Evolutionary conservation across 1,140 invertebrate species (phyloP).

Genomic region (Ceratina calcarata): DNA sequence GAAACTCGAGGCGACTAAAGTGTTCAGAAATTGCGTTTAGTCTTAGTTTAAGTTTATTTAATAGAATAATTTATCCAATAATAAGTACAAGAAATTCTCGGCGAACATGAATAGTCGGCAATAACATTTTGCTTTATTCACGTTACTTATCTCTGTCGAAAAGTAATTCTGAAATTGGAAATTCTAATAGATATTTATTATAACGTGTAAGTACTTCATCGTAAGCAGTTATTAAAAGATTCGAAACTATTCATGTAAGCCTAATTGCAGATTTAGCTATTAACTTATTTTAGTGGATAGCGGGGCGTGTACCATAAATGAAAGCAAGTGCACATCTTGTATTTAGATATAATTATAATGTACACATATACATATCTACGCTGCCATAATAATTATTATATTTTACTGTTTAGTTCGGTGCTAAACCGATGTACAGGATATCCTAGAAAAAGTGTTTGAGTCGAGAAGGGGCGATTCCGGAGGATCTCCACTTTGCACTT

Average conservation of each 20-base stretch:
- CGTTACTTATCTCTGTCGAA: too few relatives aligned
- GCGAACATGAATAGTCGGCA: slow-evolving; percentile 26
- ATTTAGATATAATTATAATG: slow-evolving; percentile 15
- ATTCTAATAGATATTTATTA: background rate
- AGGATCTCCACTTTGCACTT: too few relatives aligned
- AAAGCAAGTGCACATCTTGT: slow-evolving; percentile 33
- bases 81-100: slow-evolving; percentile 29
- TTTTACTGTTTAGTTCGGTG: slow-evolving; percentile 6
- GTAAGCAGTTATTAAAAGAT: background rate
- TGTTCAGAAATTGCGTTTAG: slow-evolving; percentile 39
- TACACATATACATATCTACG: slow-evolving; percentile 30
- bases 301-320: slow-evolving; percentile 39
- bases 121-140: background rate
- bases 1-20: slow-evolving; percentile 30
- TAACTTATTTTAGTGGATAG: slow-evolving; percentile 36
- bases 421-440: background rate
- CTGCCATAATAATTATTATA: slow-evolving; percentile 39
- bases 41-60: slow-evolving; percentile 32
- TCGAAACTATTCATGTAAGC: slow-evolving; percentile 26
- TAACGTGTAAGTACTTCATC: background rate
- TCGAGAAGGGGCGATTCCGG: too few relatives aligned
- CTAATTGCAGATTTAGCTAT: slow-evolving; percentile 29
- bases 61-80: slow-evolving; percentile 19
- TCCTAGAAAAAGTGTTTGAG: too few relatives aligned
- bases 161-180: background rate